phyloP scores from a whole-genome alignment of 2,797 vertebrate species.

The Muscicapa striata region DNA sequence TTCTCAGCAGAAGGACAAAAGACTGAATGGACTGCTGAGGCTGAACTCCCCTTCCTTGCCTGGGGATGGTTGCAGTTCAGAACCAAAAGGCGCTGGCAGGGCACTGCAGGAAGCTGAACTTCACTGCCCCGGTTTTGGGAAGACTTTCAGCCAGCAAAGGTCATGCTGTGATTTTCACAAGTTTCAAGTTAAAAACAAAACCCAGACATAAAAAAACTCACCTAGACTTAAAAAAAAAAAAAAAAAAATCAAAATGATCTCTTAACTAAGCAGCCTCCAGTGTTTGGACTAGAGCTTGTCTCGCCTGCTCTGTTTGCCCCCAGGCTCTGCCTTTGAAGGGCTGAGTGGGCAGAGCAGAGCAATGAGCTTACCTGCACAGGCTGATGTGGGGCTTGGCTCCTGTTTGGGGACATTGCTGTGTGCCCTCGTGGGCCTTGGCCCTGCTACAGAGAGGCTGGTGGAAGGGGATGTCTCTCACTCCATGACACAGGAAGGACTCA shows the following conservation, averaged over 20 bases:
- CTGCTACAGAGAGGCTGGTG: not conserved
- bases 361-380: not conserved
- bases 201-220: slow-evolving; percentile 11
- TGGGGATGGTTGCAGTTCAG: not conserved
- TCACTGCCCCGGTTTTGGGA: not conserved
- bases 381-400: not conserved
- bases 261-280: not conserved
- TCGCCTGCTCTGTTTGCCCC: not conserved
- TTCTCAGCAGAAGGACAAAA: slow-evolving; percentile 24
- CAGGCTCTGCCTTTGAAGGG: slow-evolving; percentile 30
- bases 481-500: accelerated
- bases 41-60: not conserved
- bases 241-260: not conserved
- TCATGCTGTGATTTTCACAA: not conserved
- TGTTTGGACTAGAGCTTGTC: not conserved
- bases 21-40: not conserved
- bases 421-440: accelerated
- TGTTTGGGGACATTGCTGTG: not conserved
- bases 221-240: not conserved
- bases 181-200: slow-evolving; percentile 36
- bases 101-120: not conserved
- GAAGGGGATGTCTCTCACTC: not conserved
- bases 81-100: not conserved
- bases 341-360: not conserved
- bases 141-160: not conserved